Evolutionary conservation across 92 coral and sea anemone species (phyloP).

Genomic region (Paramuricea clavata): DNA sequence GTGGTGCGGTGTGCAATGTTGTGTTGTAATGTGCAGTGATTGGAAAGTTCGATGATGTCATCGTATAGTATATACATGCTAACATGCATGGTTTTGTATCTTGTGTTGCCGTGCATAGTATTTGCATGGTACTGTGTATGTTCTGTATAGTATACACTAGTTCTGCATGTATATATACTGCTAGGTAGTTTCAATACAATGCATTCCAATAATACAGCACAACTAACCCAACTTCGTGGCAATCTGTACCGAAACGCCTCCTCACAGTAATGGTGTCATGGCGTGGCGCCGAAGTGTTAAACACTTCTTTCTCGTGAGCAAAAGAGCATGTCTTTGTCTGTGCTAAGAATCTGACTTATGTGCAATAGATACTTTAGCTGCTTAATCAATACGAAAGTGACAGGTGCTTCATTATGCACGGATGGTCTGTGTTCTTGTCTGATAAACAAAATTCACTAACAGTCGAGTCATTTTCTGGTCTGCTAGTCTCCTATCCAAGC

Average conservation of each 20-base stretch:
- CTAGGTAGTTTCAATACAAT: background rate
- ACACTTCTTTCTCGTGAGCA: background rate
- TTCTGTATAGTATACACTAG: background rate
- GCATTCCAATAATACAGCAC: too few species aligned
- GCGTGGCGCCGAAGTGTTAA: background rate
- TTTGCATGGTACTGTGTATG: background rate
- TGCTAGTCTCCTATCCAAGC: background rate
- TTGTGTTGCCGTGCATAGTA: background rate
- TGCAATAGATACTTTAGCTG: too few species aligned
- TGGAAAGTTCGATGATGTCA: too few species aligned
- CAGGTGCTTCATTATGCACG: background rate
- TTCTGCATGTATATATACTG: background rate
- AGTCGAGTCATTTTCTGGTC: background rate
- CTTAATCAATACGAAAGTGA: background rate
- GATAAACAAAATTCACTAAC: background rate
- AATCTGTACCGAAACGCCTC: background rate
- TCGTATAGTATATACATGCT: too few species aligned
- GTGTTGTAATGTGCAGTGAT: too few species aligned
- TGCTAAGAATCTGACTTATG: too few species aligned
- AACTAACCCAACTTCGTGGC: background rate
- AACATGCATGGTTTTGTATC: background rate
- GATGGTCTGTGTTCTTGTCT: background rate
- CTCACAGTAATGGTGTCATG: background rate
- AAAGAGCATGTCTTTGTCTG: background rate
- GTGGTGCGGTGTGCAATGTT: too few species aligned